A percentile compares a stretch with the other conserved stretches of the same genome.
These are phyloP conservation scores for Synchiropus splendidus DNA, from an alignment of 2,113 vertebrate species.

Conservation along the genomic window DNA sequence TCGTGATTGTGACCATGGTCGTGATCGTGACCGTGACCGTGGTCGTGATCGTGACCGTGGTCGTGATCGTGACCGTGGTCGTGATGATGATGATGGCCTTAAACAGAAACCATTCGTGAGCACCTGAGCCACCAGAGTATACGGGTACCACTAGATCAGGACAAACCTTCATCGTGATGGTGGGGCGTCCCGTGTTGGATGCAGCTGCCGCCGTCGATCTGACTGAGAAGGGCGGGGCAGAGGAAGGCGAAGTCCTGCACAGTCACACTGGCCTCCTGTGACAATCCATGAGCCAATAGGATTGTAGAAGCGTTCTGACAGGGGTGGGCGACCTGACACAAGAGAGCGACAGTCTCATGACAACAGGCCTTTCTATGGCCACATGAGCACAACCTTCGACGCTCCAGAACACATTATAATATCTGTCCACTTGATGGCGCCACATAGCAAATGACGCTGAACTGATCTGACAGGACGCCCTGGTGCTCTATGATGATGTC, in stretches of 20 bases:
- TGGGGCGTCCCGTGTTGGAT: slow-evolving; percentile 62
- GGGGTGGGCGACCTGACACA: slow-evolving; percentile 46
- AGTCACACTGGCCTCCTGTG: slow-evolving; percentile 63
- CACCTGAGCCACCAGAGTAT: not conserved
- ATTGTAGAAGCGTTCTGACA: slow-evolving; percentile 82
- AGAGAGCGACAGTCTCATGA: too few relatives aligned
- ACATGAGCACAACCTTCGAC: too few relatives aligned
- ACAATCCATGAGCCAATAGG: slow-evolving; percentile 82
- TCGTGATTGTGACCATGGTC: too few relatives aligned
- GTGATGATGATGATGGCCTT: slow-evolving; percentile 32
- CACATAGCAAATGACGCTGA: too few relatives aligned
- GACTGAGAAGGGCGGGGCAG: slow-evolving; percentile 89
- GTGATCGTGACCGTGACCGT: too few relatives aligned
- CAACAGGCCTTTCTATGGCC: too few relatives aligned
- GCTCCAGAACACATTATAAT: too few relatives aligned
- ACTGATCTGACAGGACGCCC: too few relatives aligned
- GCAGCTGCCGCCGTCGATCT: slow-evolving; percentile 82
- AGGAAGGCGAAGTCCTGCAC: slow-evolving; percentile 79
- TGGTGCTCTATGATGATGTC: too few relatives aligned
- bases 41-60: too few relatives aligned
- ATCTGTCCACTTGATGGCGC: too few relatives aligned
- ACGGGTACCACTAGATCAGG: not conserved
- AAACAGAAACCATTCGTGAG: not conserved
- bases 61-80: slow-evolving; percentile 35
- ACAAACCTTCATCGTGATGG: not conserved